phyloP scores from a whole-genome alignment of 2,113 vertebrate species.

The Poicephalus meyeri region DNA sequence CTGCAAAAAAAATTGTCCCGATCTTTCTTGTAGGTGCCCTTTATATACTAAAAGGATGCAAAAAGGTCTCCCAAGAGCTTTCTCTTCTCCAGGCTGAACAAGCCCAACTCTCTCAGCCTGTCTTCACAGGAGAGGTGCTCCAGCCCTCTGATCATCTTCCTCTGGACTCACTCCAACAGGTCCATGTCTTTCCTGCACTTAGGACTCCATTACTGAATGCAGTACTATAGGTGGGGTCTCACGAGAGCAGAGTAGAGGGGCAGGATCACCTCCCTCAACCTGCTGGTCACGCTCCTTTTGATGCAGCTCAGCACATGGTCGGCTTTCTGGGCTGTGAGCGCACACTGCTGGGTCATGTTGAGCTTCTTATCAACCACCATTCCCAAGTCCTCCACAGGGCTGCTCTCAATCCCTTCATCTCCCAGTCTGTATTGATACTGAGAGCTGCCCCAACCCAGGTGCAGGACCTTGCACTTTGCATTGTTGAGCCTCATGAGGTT shows the following conservation, averaged over 20 bases:
- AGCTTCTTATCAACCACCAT: neutral
- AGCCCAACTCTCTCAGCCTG: neutral
- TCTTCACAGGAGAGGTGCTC: neutral
- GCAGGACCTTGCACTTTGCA: neutral
- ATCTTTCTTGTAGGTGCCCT: neutral
- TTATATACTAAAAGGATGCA: neutral
- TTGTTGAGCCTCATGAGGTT: neutral
- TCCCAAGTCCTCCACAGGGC: accelerated
- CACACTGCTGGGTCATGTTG: accelerated
- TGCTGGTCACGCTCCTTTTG: accelerated
- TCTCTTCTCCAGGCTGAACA: neutral
- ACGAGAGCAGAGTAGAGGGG: neutral
- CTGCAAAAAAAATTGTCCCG: neutral
- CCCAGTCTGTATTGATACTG: neutral
- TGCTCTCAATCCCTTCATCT: neutral
- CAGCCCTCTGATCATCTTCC: neutral
- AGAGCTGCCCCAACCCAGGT: accelerated
- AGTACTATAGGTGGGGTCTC: neutral
- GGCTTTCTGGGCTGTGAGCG: neutral
- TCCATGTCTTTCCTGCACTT: neutral
- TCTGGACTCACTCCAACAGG: neutral
- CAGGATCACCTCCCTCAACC: accelerated
- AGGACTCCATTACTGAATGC: neutral
- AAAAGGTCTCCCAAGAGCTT: neutral
- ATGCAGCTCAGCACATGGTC: accelerated